These are phyloP conservation scores for Poecilia picta DNA, from an alignment of 2,797 vertebrate species.

Conservation along the genomic window DNA sequence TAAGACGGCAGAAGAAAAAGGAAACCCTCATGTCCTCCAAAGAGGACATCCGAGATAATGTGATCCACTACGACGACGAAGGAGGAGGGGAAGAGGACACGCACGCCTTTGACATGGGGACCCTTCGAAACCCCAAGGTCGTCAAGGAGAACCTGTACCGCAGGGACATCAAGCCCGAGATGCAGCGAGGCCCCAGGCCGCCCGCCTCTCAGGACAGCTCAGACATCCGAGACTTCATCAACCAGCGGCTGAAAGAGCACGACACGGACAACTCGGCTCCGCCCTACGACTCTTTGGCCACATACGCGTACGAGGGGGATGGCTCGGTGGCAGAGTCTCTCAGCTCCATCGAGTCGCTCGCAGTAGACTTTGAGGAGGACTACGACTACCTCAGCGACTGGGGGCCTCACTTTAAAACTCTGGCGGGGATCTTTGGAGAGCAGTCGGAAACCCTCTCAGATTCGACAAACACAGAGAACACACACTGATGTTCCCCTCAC, in stretches of 20 bases:
- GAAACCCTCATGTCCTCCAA: constrained; percentile 98
- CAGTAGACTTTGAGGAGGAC: constrained; percentile 88
- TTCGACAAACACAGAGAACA: constrained; percentile 72
- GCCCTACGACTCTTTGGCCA: constrained; percentile 96
- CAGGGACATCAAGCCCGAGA: constrained; percentile 93
- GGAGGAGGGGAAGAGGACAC: constrained; percentile 98
- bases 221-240: constrained; percentile 94
- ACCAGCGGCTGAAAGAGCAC: constrained; percentile 90
- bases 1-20: constrained; percentile 94
- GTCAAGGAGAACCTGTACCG: constrained; percentile 92
- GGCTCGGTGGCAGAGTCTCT: constrained; percentile 95
- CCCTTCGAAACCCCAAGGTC: constrained; percentile 93
- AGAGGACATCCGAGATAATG: constrained; percentile 97
- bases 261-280: constrained; percentile 90
- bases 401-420: constrained; percentile 95
- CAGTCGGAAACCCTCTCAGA: constrained; percentile 82
- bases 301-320: constrained; percentile 94
- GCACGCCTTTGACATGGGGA: constrained; percentile 97
- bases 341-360: constrained; percentile 92
- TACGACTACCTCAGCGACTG: constrained; percentile 94
- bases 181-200: constrained; percentile 60
- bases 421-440: constrained; percentile 95
- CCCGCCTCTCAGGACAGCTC: constrained; percentile 85
- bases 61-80: constrained; percentile 98
- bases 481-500: constrained; percentile 70